Evolutionary conservation across 2,113 vertebrate species (phyloP), one percentile per base, ranked within the genome.

Genomic region (Melanerpes aurifrons): DNA sequence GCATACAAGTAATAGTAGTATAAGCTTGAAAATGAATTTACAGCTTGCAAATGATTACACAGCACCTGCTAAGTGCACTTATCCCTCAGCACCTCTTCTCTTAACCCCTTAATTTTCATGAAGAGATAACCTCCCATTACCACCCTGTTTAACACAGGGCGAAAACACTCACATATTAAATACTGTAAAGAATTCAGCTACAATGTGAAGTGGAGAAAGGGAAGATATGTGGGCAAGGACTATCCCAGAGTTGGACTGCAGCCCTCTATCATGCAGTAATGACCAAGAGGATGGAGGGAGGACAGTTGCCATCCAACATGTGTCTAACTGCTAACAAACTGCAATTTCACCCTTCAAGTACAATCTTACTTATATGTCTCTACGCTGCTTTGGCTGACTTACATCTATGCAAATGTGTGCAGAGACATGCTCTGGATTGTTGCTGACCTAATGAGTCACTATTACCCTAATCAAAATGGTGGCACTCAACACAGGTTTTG

Each of bases 381-480:
- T 54, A 12, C 20, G 40, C 68, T 89, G 85, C 71, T 90, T 89
- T 58, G 82, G 71, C 90, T 95, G 85, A 92, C 68, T 82, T 20
- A 28, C 56, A 40, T 59, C 71, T 72, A 22, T 67, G 85, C 45
- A 84, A 62, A 89, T 26, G 59, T 95, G 84, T 72, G 63, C 68
- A 87, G 7, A 87, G 84, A 63, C 86, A 92, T 0, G 59, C 91
- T 90, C 59, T 22, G 94, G 86, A 76, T 73, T 84, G 86, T 47
- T 87, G 67, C 64, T 85, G 83, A 93, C 81, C 92, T 78, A 87
- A 17, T 92, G 92, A 95, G 77, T 96, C 89, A 94, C 78, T 75
- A 59, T 64, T 78, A 70, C 50, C 67, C 71, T 56, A 50, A 94
- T 67, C 92, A 90, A 35, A 92, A 87, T 2, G 88, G 94, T 82